Conservation (phyloP, 2,797 vertebrate genomes). For the Pseudochirops corinnae region DNA sequence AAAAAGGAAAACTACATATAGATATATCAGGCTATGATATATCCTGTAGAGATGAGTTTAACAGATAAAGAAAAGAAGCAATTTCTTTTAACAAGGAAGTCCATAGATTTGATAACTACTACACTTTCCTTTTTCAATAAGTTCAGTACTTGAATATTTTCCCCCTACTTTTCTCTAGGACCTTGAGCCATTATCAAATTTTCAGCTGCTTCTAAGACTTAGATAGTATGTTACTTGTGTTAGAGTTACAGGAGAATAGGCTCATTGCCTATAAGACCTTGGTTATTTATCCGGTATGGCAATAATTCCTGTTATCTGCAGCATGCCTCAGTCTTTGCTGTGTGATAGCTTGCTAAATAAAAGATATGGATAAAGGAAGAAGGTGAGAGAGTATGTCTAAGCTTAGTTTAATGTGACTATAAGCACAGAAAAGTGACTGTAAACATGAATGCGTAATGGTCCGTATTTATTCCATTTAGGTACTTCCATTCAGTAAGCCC, state of each 20-base stretch:
- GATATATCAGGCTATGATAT: slow-evolving; percentile 49
- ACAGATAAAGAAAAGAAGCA: slow-evolving; percentile 60
- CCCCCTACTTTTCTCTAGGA: slow-evolving; percentile 28
- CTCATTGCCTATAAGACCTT: background rate
- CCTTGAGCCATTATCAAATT: slow-evolving; percentile 46
- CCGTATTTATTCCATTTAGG: background rate
- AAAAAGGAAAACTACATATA: slow-evolving; percentile 45
- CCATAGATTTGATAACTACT: slow-evolving; percentile 45
- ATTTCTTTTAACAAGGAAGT: slow-evolving; percentile 65
- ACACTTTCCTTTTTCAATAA: slow-evolving; percentile 50
- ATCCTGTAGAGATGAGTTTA: slow-evolving; percentile 54
- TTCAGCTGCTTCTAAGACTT: slow-evolving; percentile 22
- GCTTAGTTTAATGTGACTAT: background rate
- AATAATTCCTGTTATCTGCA: slow-evolving; percentile 46
- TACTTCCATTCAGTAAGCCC: background rate
- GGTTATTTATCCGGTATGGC: background rate
- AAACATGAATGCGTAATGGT: background rate
- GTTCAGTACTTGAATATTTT: slow-evolving; percentile 59
- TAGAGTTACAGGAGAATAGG: slow-evolving; percentile 34
- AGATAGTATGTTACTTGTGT: slow-evolving; percentile 38
- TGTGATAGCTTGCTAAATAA: slow-evolving; percentile 18
- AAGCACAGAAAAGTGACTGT: background rate
- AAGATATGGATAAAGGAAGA: background rate
- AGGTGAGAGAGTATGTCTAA: background rate
- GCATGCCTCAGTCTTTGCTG: background rate